These are phyloP conservation scores for Dromius quadrimaculatus DNA, from an alignment of 2,888 invertebrate genomes.

Conservation along the genomic window DNA sequence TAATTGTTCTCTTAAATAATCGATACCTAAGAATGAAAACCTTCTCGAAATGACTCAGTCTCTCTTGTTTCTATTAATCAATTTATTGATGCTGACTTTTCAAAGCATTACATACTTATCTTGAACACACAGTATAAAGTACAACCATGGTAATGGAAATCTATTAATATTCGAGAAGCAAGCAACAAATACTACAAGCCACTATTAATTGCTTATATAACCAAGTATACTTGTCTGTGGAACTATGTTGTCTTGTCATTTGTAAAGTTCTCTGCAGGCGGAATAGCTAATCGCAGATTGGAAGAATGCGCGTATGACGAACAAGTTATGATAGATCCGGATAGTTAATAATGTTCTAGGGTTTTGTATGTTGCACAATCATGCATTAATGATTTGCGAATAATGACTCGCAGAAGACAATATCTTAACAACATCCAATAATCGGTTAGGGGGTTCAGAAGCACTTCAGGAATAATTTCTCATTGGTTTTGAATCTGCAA, in stretches of 20 bases:
- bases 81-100: no score
- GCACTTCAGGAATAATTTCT: not conserved
- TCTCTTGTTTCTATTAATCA: no score
- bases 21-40: no score
- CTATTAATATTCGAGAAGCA: not conserved
- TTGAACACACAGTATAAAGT: no score
- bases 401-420: slow-evolving; percentile 32
- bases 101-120: no score
- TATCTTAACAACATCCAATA: slow-evolving; percentile 14
- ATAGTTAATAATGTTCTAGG: slow-evolving; percentile 58
- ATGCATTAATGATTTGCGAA: slow-evolving; percentile 21
- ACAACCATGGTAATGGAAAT: no score
- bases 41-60: no score
- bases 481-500: not conserved
- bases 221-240: slow-evolving; percentile 4
- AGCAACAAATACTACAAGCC: not conserved
- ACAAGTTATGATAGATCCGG: slow-evolving; percentile 61
- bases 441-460: no score
- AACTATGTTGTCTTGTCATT: slow-evolving; percentile 3
- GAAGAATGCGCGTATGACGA: slow-evolving; percentile 58
- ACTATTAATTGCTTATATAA: slow-evolving; percentile 11
- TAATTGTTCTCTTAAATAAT: no score
- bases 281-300: no score
- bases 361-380: slow-evolving; percentile 35
- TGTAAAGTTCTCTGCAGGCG: not conserved